These are phyloP conservation scores for Trypoxylon attenuatum DNA, from an alignment of 2,888 invertebrate genomes.

Conservation along the genomic window DNA sequence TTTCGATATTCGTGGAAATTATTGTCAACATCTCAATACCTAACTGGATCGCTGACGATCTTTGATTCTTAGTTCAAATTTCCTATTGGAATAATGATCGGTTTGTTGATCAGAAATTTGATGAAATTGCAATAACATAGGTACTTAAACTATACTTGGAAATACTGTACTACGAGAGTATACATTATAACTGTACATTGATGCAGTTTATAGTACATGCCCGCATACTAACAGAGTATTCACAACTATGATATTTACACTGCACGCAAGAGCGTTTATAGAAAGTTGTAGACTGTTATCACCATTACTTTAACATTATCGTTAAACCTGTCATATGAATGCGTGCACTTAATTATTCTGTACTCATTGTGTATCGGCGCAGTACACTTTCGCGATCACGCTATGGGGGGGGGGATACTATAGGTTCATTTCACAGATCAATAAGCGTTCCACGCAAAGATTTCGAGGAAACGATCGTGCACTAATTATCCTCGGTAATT, in stretches of 20 bases:
- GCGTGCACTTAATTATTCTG: background rate
- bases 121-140: no score
- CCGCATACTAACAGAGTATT: background rate
- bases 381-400: constrained; percentile 1
- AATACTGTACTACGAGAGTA: background rate
- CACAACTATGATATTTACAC: background rate
- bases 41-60: no score
- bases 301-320: background rate
- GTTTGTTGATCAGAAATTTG: no score
- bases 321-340: background rate
- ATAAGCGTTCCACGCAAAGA: no score
- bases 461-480: background rate
- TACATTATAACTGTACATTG: background rate
- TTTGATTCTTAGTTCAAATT: no score
- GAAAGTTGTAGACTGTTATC: background rate
- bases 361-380: background rate
- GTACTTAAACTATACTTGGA: no score
- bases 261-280: background rate
- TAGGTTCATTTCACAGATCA: no score
- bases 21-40: no score
- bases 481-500: no score
- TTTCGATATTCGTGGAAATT: no score
- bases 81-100: no score
- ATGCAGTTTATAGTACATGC: background rate
- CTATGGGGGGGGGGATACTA: no score